Percentiles rank a stretch among this genome's conserved stretches.
Conservation (phyloP, 2,888 invertebrate genomes). For the Endomychus coccineus region DNA sequence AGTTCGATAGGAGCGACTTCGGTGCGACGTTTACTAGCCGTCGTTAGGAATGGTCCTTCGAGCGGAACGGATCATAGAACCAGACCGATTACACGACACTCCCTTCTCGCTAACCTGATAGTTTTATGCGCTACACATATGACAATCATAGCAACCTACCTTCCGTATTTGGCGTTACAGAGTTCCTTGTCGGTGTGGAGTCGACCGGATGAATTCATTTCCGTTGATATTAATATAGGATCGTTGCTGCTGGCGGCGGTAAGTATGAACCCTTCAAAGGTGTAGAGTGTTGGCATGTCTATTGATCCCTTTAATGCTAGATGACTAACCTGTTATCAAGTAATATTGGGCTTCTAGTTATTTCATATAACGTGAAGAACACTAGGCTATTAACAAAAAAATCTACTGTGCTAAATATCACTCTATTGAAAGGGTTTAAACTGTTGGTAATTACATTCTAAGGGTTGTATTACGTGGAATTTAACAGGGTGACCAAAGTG, state of each 20-base stretch:
- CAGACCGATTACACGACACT: slow-evolving; percentile 35
- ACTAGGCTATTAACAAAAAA: too few species aligned
- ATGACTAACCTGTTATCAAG: too few species aligned
- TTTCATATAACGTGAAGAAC: too few species aligned
- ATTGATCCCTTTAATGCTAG: too few species aligned
- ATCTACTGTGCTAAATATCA: slow-evolving; percentile 36
- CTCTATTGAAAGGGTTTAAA: too few species aligned
- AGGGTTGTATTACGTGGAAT: too few species aligned
- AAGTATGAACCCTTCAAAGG: too few species aligned
- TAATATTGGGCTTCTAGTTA: too few species aligned
- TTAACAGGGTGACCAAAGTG: too few species aligned
- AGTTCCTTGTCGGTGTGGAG: slow-evolving; percentile 47
- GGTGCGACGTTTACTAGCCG: slow-evolving; percentile 62
- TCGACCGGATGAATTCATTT: slow-evolving; percentile 27
- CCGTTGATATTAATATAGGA: slow-evolving; percentile 40
- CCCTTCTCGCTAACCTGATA: slow-evolving; percentile 47
- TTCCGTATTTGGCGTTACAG: slow-evolving; percentile 54
- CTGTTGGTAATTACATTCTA: too few species aligned
- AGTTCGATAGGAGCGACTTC: slow-evolving; percentile 72
- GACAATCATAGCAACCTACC: slow-evolving; percentile 56
- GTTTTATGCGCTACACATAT: slow-evolving; percentile 54
- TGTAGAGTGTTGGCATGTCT: too few species aligned
- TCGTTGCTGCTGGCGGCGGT: slow-evolving; percentile 56
- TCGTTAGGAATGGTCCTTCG: slow-evolving; percentile 40
- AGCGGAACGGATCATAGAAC: slow-evolving; percentile 31